A percentile compares a stretch with the other conserved stretches of the same genome.
Conservation (phyloP, 2,888 invertebrate genomes). For the Stramonita haemastoma region DNA sequence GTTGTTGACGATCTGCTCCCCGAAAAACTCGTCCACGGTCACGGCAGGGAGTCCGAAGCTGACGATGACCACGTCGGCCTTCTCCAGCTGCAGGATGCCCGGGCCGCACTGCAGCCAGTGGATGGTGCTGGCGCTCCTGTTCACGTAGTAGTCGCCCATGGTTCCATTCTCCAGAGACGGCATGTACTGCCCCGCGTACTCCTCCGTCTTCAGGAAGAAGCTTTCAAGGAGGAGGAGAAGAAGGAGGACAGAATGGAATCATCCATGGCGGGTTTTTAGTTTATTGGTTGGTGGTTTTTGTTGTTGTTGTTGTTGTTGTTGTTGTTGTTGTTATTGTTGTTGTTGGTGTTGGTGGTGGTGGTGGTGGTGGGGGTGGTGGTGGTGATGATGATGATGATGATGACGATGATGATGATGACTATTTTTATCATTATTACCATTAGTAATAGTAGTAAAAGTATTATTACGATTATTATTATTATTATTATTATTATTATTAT, state of each 20-base stretch:
- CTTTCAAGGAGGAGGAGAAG: conserved; percentile 15
- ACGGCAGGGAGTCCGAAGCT: conserved; percentile 62
- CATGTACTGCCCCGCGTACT: conserved; percentile 49
- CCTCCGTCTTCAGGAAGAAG: conserved; percentile 47
- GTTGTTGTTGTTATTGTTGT: too few relatives aligned
- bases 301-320: too few relatives aligned
- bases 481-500: too few relatives aligned
- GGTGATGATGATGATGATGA: too few relatives aligned
- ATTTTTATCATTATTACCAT: too few relatives aligned
- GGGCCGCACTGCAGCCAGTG: conserved; percentile 63
- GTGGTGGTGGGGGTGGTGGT: too few relatives aligned
- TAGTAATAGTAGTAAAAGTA: too few relatives aligned
- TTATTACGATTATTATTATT: too few relatives aligned
- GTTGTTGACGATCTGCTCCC: conserved; percentile 66
- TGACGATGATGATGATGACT: too few relatives aligned
- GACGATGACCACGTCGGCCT: conserved; percentile 50
- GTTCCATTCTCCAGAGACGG: conserved; percentile 53
- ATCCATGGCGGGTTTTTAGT: too few relatives aligned
- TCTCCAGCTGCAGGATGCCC: conserved; percentile 55
- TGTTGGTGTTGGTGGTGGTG: too few relatives aligned
- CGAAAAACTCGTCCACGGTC: conserved; percentile 71
- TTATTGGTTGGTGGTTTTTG: too few relatives aligned
- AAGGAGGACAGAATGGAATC: not conserved
- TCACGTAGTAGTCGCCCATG: conserved; percentile 66
- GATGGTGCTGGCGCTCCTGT: conserved; percentile 51